A percentile compares a stretch with the other conserved stretches of the same genome.
Evolutionary conservation across 35 echinoderm and acorn worm species (phyloP).

Genomic region (Strongylocentrotus purpuratus): DNA sequence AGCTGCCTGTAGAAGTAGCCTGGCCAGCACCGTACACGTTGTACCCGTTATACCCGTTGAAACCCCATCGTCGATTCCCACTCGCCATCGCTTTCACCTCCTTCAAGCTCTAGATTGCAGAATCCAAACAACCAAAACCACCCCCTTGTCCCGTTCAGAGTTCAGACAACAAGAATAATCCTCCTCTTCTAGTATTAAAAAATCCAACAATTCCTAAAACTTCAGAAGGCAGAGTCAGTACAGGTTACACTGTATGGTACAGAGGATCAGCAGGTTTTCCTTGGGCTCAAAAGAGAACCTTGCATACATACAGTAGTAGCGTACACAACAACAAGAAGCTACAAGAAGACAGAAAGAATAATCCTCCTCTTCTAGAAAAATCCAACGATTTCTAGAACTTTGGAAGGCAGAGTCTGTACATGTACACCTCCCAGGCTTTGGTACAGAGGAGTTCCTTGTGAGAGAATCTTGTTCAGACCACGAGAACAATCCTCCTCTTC

Average conservation of each 20-base stretch:
- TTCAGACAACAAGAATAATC: background rate
- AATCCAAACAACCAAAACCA: background rate
- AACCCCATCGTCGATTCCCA: constrained; percentile 25
- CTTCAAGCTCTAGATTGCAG: background rate
- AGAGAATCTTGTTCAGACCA: background rate
- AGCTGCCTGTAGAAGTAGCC: background rate
- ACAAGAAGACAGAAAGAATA: too few relatives aligned
- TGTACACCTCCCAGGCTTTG: background rate
- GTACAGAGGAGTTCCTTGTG: background rate
- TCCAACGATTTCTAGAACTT: too few relatives aligned
- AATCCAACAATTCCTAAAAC: background rate
- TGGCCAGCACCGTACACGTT: background rate
- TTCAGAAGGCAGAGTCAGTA: background rate
- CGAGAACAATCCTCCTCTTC: background rate
- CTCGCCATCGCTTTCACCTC: background rate
- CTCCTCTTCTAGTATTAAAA: background rate
- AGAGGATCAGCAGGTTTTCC: too few relatives aligned
- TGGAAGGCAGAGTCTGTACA: too few relatives aligned
- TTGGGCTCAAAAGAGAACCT: too few relatives aligned
- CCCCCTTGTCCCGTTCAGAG: background rate
- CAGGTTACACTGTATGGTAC: too few relatives aligned
- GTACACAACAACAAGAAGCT: too few relatives aligned
- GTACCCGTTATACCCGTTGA: constrained; percentile 26
- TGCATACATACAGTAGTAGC: too few relatives aligned
- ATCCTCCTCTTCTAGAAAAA: too few relatives aligned